Evolutionary conservation across 2,888 invertebrate genomes (phyloP), one percentile per base, ranked within the genome.

Genomic region (Sminthurides aquaticus): DNA sequence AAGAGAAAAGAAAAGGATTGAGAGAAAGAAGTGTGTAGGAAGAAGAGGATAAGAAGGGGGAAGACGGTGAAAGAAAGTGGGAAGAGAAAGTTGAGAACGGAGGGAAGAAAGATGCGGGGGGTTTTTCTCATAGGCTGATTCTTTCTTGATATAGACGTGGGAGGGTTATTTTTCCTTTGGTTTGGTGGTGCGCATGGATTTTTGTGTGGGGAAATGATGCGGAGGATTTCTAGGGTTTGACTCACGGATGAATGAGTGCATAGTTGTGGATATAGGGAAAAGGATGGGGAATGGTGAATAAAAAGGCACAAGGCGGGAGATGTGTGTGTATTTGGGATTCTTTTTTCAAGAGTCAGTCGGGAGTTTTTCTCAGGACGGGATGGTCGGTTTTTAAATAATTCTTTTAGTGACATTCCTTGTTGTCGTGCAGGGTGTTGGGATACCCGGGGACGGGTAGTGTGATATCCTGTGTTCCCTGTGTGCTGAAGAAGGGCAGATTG

Each of bases 121-220:
- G 20, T 3, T 58, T 58, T 58, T 24, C 43, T 22, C 22, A 3
- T 3, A 22, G 5, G n/a, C n/a, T 49, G 3, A 20, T 3, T 49
- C 49, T 49, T 3, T 49, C 3, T n/a, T n/a, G n/a, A n/a, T n/a
- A 60, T 63, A 63, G 63, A 29, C 63, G 63, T 63, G 63, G 63
- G 63, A 63, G 63, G 63, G 63, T 57, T 58, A 63, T 63, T 63
- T 63, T 63, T 63, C 26, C 63, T 52, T 57, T 20, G 26, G 62
- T 58, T 20, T 55, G 34, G 20, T 24, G 57, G 52, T 63, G 63
- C 63, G 63, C 63, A 63, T 63, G 63, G 52, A 63, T 63, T 63
- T 63, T 63, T 63, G 43, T 34, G 15, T 34, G 43, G 43, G 43
- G 43, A 34, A 34, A 34, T 34, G 8, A 34, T 11, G 43, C 43